Percentiles rank a stretch among this genome's conserved stretches.
These are phyloP conservation scores for Megalops cyprinoides DNA, from an alignment of 2,797 vertebrate species.

Conservation along the genomic window DNA sequence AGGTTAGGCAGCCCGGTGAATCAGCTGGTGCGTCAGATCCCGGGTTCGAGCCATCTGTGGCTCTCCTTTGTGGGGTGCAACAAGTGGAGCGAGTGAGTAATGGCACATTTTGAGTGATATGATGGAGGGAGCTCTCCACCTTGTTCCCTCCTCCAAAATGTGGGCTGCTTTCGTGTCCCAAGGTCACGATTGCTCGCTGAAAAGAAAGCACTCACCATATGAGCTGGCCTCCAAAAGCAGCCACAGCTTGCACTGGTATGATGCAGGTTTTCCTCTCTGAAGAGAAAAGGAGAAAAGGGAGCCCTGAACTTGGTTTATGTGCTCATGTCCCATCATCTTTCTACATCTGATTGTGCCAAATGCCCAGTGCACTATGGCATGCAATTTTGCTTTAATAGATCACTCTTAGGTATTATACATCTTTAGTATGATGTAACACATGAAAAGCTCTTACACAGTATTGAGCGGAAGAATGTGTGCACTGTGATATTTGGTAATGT, in stretches of 20 bases:
- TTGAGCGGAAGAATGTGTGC: no score
- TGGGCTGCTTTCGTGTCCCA: neutral
- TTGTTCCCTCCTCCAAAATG: neutral
- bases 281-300: neutral
- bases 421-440: no score
- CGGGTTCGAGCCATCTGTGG: constrained; percentile 27
- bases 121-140: constrained; percentile 10
- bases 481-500: no score
- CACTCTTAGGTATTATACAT: no score
- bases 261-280: neutral
- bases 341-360: neutral
- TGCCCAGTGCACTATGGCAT: neutral
- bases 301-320: neutral
- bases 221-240: neutral
- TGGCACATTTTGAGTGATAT: constrained; percentile 14
- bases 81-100: constrained; percentile 7
- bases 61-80: constrained; percentile 17
- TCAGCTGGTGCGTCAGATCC: constrained; percentile 19
- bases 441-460: no score
- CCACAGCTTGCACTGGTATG: neutral
- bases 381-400: no score
- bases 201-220: neutral
- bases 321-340: neutral
- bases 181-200: neutral
- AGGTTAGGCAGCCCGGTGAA: constrained; percentile 23